Evolutionary conservation across 2,888 invertebrate species (phyloP), one percentile per base, ranked within the genome.

Genomic region (Calliopum simillimum): DNA sequence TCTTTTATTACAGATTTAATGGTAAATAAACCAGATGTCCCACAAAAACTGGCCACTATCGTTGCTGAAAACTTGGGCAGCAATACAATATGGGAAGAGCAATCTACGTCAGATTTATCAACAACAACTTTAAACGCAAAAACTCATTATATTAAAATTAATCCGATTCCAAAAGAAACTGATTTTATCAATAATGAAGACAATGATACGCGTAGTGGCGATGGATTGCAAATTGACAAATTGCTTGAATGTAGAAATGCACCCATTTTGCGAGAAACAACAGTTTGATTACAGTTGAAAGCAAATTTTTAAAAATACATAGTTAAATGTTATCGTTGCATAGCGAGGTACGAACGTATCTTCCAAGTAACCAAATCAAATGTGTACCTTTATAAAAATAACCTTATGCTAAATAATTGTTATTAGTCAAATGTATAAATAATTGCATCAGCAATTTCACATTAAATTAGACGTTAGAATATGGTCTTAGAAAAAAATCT

Each of bases 41-140:
- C 80, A 8, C 71, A 74, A 43, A 73, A 78, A 61, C 78, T 84
- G 25, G 77, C 61, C 74, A 61, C 73, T 84, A n/a, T n/a, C 73
- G 75, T 84, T 68, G 76, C 78, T 68, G 78, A 78, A 62, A 75
- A 78, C 3, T 69, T 83, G 62, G 78, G 78, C 59, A 79, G 79
- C 67, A 81, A 83, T 64, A 78, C 78, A 46, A 74, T 84, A 14
- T 84, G 83, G 84, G 79, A 78, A 71, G 81, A 83, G 63, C 84
- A 84, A 71, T 79, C 81, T 13, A 77, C 77, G 71, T 68, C 76
- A 64, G 80, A 80, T 16, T 77, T 74, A 58, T 70, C 71, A 55
- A 65, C 68, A 55, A 25, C 70, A 67, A 68, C 68, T 23, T 69
- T 70, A 46, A 71, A 74, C 49, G 71, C 72, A 11, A 78, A 77